Evolutionary conservation across 2,888 invertebrate genomes (phyloP).

Genomic region (Epistrophella euchroma): DNA sequence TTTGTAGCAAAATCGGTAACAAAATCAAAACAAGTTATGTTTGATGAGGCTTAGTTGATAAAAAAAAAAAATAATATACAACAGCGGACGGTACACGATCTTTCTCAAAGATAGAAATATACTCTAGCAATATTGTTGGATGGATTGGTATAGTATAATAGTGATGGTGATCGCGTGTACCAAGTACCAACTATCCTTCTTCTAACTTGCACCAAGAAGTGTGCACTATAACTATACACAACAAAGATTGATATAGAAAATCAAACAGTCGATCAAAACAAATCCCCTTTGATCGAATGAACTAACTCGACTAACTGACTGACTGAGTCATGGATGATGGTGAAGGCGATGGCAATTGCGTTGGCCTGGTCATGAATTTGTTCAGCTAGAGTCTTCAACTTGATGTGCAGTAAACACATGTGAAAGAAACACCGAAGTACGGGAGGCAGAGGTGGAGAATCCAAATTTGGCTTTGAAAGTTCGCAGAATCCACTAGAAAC

Average conservation of each 20-base stretch:
- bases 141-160: constrained; percentile 15
- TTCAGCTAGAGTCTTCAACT: constrained; percentile 13
- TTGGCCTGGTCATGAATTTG: constrained; percentile 20
- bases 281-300: constrained; percentile 61
- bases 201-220: background rate
- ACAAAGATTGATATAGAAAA: constrained; percentile 69
- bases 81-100: constrained; percentile 36
- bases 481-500: constrained; percentile 35
- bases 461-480: constrained; percentile 70
- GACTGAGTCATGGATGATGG: constrained; percentile 55
- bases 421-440: background rate
- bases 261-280: constrained; percentile 71
- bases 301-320: constrained; percentile 7
- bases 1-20: constrained; percentile 76
- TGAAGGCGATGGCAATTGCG: constrained; percentile 11
- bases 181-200: background rate
- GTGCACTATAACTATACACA: background rate
- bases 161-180: constrained; percentile 2
- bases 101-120: constrained; percentile 12
- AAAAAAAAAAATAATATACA: constrained; percentile 11
- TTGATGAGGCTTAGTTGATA: constrained; percentile 62
- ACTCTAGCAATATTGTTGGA: constrained; percentile 7
- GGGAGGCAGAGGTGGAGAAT: constrained; percentile 38
- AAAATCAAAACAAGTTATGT: constrained; percentile 73
- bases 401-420: constrained; percentile 10